Conservation (phyloP, 2,888 invertebrate genomes). For the Ptychoptera albimana region DNA sequence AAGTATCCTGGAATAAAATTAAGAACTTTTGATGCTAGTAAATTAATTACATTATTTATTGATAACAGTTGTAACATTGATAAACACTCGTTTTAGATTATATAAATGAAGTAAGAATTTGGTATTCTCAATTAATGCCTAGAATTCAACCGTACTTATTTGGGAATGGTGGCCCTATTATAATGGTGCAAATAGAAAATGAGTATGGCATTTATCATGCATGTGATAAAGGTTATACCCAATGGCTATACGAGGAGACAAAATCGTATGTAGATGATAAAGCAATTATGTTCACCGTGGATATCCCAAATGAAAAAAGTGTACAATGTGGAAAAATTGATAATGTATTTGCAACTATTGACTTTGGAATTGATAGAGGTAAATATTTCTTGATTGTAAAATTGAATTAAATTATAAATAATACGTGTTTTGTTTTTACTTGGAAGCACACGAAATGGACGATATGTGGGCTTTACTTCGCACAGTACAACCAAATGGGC, state of each 20-base stretch:
- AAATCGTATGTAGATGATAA: slow-evolving; percentile 20
- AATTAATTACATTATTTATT: background rate
- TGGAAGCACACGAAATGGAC: slow-evolving; percentile 21
- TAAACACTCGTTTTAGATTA: slow-evolving; percentile 29
- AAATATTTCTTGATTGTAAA: background rate
- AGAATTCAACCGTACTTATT: slow-evolving; percentile 32
- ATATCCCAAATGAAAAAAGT: slow-evolving; percentile 38
- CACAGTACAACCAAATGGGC: slow-evolving; percentile 45
- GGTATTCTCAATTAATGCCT: slow-evolving; percentile 37
- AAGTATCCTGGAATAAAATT: slow-evolving; percentile 41
- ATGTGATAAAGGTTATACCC: slow-evolving; percentile 53
- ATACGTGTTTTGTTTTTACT: no score
- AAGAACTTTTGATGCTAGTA: slow-evolving; percentile 40
- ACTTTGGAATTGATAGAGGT: slow-evolving; percentile 46
- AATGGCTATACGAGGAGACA: slow-evolving; percentile 48
- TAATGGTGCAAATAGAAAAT: slow-evolving; percentile 81
- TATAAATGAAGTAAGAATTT: slow-evolving; percentile 32
- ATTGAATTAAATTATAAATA: no score
- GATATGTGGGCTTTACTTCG: slow-evolving; percentile 34
- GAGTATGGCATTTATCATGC: slow-evolving; percentile 72
- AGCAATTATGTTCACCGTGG: slow-evolving; percentile 65
- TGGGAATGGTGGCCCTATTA: slow-evolving; percentile 67
- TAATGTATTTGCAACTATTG: slow-evolving; percentile 60
- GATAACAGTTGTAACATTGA: slow-evolving; percentile 11
- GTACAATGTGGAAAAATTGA: slow-evolving; percentile 48